Percentiles rank a stretch among this genome's conserved stretches.
Evolutionary conservation across 2,797 vertebrate genomes (phyloP).

Genomic region (Myotis myotis): DNA sequence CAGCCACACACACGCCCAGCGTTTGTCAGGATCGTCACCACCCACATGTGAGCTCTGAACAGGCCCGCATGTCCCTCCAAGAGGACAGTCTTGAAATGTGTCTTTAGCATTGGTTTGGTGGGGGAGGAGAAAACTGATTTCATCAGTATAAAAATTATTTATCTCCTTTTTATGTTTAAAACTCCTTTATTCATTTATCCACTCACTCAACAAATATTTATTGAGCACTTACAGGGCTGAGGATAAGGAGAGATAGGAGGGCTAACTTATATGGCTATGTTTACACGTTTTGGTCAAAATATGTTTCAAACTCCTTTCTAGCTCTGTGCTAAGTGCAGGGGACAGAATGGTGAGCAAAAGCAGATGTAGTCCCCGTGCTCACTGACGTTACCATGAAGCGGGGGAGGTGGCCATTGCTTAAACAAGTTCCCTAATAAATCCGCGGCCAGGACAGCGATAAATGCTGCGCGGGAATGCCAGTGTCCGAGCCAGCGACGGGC

Average conservation of each 20-base stretch:
- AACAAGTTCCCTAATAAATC: neutral
- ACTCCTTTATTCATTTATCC: neutral
- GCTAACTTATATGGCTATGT: neutral
- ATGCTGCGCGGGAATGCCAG: neutral
- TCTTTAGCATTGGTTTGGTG: neutral
- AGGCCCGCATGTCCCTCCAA: neutral
- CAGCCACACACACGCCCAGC: neutral
- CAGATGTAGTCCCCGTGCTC: neutral
- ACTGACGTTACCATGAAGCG: neutral
- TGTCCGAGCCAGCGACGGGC: neutral
- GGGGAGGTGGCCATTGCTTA: neutral
- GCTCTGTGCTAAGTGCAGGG: neutral
- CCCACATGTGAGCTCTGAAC: neutral
- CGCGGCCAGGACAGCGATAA: neutral
- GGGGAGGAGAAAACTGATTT: neutral
- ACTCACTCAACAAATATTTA: neutral
- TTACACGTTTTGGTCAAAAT: neutral
- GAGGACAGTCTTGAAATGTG: neutral
- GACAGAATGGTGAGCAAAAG: constrained; percentile 18
- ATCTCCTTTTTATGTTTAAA: neutral
- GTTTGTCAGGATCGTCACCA: neutral
- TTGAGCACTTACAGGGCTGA: neutral
- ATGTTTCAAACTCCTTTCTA: neutral
- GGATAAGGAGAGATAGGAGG: neutral
- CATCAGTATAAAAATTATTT: neutral